Conservation (phyloP, 2,113 vertebrate genomes). For the Corapipo altera region DNA sequence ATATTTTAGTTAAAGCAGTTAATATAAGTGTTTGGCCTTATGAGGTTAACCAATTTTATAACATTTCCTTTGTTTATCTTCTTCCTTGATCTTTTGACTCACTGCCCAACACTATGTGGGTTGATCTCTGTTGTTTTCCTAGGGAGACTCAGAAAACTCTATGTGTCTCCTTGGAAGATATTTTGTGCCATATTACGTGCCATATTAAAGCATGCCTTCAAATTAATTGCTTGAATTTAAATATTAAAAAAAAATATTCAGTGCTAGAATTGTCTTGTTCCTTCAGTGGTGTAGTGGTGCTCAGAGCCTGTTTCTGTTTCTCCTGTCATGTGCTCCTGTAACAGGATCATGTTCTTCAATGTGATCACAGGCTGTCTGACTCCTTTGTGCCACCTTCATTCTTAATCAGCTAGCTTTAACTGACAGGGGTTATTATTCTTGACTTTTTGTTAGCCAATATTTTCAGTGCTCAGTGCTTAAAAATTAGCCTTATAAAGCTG, state of each 20-base stretch:
- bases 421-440: conserved; percentile 13
- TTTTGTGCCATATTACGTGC: background rate
- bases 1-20: background rate
- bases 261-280: background rate
- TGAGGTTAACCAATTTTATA: background rate
- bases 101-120: background rate
- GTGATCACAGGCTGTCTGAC: background rate
- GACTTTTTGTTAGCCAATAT: conserved; percentile 26
- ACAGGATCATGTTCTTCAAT: conserved; percentile 36
- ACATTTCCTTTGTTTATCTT: background rate
- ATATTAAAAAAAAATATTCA: background rate
- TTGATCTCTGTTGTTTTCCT: background rate
- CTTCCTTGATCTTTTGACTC: background rate
- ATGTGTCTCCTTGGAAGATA: background rate
- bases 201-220: background rate
- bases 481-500: background rate
- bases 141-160: background rate
- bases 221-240: background rate
- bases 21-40: background rate
- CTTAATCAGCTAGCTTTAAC: background rate
- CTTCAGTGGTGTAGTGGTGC: background rate
- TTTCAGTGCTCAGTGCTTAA: conserved; percentile 25
- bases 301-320: background rate
- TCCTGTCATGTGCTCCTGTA: background rate
- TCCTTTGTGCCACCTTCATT: conserved; percentile 13